Base-by-base conservation (phyloP, 2,888 invertebrate genomes). In the Deladenus siricidicola region DNA sequence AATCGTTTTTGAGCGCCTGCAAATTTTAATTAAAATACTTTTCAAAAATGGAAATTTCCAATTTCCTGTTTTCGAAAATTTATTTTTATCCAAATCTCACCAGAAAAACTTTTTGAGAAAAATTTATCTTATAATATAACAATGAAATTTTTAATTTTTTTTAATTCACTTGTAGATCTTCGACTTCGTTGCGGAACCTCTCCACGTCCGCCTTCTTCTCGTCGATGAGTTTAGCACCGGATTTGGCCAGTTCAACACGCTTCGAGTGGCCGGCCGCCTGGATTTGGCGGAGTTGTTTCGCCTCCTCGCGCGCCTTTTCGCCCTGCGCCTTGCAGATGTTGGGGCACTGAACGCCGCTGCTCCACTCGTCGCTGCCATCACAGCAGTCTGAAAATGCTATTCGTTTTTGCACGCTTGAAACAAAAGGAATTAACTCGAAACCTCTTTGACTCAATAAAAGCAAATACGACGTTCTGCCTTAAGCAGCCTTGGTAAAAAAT, bases 251-350 rank as follows among this genome's bases (percentile, higher is more conserved):
- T 70, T 90, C 87, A 57, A 84, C 73, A 67, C 88, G 84, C 61
- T 89, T 81, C 69, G 87, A 85, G 73, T 85, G 87, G 14, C 96
- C 96, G 68, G 87, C 86, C 4, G 59, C 56, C 24, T 70, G 49
- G 42, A 63, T 49, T 17, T 34, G 43, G 19, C 60, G 43, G n/a
- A 66, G 81, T 66, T 86, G 85, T 71, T 87, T 86, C 0, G 88
- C 87, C 57, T 82, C 82, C 66, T 81, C 82, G 39, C 80, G 68
- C 43, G 78, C 73, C 61, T 79, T 70, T 49, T 73, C 73, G 28
- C 83, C 83, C 56, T 91, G 80, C 76, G 89, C 89, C 47, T 73
- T 83, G 78, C 93, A 93, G 60, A 85, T 87, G 79, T 91, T 88
- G 1, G 82, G 68, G 79, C 92, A 93, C 4, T 82, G 80, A n/a